Percentiles rank a stretch among this genome's conserved stretches.
Evolutionary conservation across 2,888 invertebrate genomes (phyloP).

Genomic region (Criorhina ranunculi): DNA sequence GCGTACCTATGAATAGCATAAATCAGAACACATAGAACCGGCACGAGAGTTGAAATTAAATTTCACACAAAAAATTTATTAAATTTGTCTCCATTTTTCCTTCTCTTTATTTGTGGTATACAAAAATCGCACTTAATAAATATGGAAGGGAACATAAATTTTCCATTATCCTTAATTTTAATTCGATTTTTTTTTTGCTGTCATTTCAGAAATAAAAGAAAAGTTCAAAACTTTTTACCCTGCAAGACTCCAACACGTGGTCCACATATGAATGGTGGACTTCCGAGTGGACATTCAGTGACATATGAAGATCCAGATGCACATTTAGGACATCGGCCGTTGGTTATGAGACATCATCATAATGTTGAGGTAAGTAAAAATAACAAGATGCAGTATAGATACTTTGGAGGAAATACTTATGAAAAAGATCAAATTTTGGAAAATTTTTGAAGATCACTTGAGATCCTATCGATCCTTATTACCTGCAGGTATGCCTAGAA

Average conservation of each 20-base stretch:
- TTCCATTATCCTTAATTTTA: constrained; percentile 32
- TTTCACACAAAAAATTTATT: constrained; percentile 47
- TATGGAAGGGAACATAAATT: background rate
- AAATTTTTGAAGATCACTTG: too few relatives aligned
- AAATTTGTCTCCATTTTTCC: constrained; percentile 38
- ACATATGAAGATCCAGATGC: constrained; percentile 92
- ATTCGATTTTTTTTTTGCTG: constrained; percentile 71
- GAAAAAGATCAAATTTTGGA: too few relatives aligned
- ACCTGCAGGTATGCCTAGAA: too few relatives aligned
- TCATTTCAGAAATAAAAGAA: constrained; percentile 91
- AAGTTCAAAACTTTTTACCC: constrained; percentile 93
- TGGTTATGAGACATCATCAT: constrained; percentile 85
- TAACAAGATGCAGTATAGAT: background rate
- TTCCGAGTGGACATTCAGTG: constrained; percentile 86
- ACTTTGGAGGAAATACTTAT: too few relatives aligned
- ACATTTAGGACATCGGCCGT: constrained; percentile 86
- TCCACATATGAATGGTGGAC: constrained; percentile 83
- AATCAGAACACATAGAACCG: constrained; percentile 41
- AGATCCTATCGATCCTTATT: too few relatives aligned
- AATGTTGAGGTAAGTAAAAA: constrained; percentile 83
- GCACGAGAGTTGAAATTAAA: constrained; percentile 56
- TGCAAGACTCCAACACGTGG: constrained; percentile 90
- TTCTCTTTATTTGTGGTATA: constrained; percentile 4
- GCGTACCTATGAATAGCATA: constrained; percentile 33
- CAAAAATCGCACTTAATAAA: constrained; percentile 37